Percentiles rank a stretch among this genome's conserved stretches.
phyloP scores from a whole-genome alignment of 2,113 vertebrate genomes.

The Patagioenas fasciata region DNA sequence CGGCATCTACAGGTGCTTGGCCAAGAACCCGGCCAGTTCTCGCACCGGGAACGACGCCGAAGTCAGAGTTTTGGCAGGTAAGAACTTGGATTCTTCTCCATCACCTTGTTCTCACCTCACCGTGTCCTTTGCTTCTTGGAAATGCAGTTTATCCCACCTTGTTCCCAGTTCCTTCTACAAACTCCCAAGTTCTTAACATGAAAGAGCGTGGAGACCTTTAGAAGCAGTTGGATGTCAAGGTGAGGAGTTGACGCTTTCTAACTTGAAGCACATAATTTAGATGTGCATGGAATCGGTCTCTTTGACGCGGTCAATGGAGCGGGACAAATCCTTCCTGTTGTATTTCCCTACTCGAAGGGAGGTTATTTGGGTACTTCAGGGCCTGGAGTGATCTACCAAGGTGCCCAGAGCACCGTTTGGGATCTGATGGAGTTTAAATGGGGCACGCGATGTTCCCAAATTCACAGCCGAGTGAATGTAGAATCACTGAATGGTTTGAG shows the following conservation, averaged over 20 bases:
- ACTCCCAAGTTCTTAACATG: not conserved
- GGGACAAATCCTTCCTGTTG: not conserved
- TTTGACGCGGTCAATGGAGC: not conserved
- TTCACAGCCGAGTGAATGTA: not conserved
- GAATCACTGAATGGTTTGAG: no score
- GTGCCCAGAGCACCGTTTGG: not conserved
- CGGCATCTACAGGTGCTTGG: conserved; percentile 87
- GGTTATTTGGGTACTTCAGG: not conserved
- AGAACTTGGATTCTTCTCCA: not conserved
- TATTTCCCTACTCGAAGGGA: not conserved
- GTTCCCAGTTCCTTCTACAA: not conserved
- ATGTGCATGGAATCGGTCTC: not conserved
- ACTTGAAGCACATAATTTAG: not conserved
- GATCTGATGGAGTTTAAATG: not conserved
- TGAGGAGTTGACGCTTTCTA: not conserved
- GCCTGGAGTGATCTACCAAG: not conserved
- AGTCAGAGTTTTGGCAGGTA: conserved; percentile 88
- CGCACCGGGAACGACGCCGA: conserved; percentile 87
- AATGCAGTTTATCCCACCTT: not conserved
- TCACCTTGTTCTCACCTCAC: no score
- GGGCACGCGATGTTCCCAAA: not conserved
- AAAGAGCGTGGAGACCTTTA: not conserved
- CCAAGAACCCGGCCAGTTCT: conserved; percentile 85
- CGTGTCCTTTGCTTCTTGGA: no score
- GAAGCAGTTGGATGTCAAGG: not conserved